Percentiles rank a stretch among this genome's conserved stretches.
Conservation (phyloP, 2,113 vertebrate genomes). For the Tor tambroides region DNA sequence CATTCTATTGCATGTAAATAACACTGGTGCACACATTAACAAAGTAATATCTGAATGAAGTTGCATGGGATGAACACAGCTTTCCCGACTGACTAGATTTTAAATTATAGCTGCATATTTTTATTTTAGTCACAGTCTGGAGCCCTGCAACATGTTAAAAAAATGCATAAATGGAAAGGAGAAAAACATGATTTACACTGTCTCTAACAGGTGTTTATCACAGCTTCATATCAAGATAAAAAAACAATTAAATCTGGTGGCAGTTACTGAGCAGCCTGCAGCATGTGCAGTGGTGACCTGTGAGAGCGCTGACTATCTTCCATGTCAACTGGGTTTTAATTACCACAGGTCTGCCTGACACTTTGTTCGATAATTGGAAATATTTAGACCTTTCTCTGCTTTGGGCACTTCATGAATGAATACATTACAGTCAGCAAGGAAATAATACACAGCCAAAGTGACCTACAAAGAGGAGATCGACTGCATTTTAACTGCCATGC, state of each 20-base stretch:
- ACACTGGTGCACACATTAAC: background rate
- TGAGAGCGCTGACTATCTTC: conserved; percentile 52
- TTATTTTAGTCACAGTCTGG: background rate
- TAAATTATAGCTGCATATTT: background rate
- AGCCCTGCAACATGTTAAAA: background rate
- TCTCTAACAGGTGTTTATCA: conserved; percentile 4
- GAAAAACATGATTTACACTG: background rate
- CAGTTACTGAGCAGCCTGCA: conserved; percentile 37
- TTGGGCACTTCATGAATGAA: conserved; percentile 49
- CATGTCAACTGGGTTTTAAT: conserved; percentile 76
- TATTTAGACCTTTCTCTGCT: conserved; percentile 67
- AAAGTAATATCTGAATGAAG: background rate
- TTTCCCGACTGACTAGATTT: background rate
- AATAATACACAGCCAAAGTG: conserved; percentile 49
- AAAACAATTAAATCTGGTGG: conserved; percentile 19
- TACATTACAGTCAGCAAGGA: conserved; percentile 59
- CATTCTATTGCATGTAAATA: background rate
- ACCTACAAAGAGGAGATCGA: conserved; percentile 52
- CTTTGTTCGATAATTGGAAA: conserved; percentile 76
- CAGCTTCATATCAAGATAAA: conserved; percentile 24
- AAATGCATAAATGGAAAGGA: background rate
- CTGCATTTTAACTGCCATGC: conserved; percentile 33
- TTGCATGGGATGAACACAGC: background rate
- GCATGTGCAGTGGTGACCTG: conserved; percentile 57
- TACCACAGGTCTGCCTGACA: conserved; percentile 70